Conservation (phyloP, 2,888 invertebrate genomes). For the Heliconius ismenius region DNA sequence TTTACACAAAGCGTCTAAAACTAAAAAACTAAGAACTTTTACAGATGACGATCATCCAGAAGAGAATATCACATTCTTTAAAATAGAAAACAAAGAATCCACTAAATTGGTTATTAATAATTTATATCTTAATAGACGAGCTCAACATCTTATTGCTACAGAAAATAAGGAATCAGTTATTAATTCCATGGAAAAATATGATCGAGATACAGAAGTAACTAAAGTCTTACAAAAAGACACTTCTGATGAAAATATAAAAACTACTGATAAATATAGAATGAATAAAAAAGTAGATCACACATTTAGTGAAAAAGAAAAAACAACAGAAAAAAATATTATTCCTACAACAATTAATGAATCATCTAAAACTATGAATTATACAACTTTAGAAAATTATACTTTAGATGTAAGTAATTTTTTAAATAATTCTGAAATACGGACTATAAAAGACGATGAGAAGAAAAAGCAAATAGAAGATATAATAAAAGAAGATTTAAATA, state of each 20-base stretch:
- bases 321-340: neutral
- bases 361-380: neutral
- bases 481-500: constrained; percentile 42
- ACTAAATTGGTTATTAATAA: neutral
- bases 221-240: neutral
- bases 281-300: neutral
- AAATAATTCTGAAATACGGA: constrained; percentile 33
- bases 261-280: neutral
- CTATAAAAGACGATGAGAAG: constrained; percentile 29
- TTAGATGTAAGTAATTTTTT: constrained; percentile 36
- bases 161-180: neutral
- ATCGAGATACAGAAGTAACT: neutral
- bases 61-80: neutral
- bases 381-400: neutral
- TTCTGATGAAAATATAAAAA: neutral
- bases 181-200: neutral
- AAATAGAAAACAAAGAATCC: neutral
- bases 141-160: neutral
- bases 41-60: neutral
- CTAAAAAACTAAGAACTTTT: neutral
- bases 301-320: neutral
- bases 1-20: constrained; percentile 27
- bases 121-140: constrained; percentile 12
- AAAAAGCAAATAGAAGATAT: constrained; percentile 37
- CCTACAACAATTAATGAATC: neutral